A percentile compares a stretch with the other conserved stretches of the same genome.
Evolutionary conservation across 2,797 vertebrate species (phyloP).

Genomic region (Tamandua tetradactyla): DNA sequence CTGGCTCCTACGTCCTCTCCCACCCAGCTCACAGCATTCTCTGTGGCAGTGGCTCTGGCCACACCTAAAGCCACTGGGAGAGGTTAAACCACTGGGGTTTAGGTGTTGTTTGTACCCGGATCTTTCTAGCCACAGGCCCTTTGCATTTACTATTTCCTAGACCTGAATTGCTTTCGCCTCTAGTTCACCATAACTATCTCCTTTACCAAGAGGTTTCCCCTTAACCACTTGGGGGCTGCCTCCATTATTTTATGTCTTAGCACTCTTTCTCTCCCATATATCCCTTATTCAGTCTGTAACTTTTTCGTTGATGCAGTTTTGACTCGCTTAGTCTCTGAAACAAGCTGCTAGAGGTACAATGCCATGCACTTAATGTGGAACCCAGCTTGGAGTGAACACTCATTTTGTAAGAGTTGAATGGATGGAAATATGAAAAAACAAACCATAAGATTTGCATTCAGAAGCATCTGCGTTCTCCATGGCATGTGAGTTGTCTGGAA

Average conservation of each 20-base stretch:
- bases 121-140: background rate
- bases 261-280: background rate
- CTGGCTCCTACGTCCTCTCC: background rate
- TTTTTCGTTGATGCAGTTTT: background rate
- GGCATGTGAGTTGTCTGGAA: background rate
- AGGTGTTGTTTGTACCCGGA: background rate
- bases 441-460: background rate
- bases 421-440: background rate
- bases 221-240: background rate
- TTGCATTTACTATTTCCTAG: background rate
- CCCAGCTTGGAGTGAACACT: background rate
- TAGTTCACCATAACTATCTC: background rate
- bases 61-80: too few relatives aligned
- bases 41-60: background rate
- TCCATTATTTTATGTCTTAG: background rate
- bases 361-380: background rate
- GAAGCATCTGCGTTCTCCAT: background rate
- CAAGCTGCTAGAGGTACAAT: background rate
- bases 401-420: background rate
- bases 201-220: background rate
- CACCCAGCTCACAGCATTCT: fast-evolving
- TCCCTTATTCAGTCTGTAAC: background rate
- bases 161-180: background rate
- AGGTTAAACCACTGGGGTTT: too few relatives aligned
- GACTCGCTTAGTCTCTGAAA: background rate